Conservation (phyloP, 2,113 vertebrate genomes). For the human (Homo sapiens) region GRCh38 chr3:27340501-27341000, state of each 20-base stretch:
- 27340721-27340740: not conserved
- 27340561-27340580: not conserved
- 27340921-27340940: not conserved
- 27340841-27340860: not conserved
- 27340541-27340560: not conserved
- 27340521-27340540: too few species aligned
- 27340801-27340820: not conserved
- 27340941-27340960: not conserved
- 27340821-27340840: not conserved
- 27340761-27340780: not conserved
- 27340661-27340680: too few species aligned
- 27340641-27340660: not conserved
- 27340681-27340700: too few species aligned
- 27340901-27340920: not conserved
- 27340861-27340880: not conserved
- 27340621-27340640: not conserved
- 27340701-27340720: not conserved
- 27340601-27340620: not conserved
- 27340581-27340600: not conserved
- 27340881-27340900: not conserved
- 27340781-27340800: not conserved
- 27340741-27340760: not conserved
- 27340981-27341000: not conserved
- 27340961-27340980: not conserved
- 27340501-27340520: too few species aligned